These are phyloP conservation scores for Protula sp. DNA, from an alignment of 2,888 invertebrate genomes.

Conservation along the genomic window DNA sequence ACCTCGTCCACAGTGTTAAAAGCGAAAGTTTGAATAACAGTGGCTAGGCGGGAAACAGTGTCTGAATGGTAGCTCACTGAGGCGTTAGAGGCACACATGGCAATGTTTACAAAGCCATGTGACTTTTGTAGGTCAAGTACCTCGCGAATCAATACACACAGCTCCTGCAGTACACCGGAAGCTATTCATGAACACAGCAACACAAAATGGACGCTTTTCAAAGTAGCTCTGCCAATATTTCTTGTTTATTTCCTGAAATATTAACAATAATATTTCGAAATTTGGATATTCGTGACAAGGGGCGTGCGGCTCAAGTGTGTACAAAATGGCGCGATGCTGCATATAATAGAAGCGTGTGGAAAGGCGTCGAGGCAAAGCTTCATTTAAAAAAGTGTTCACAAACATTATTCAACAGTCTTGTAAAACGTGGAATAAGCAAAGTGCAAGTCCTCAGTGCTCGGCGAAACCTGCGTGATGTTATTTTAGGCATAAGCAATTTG, in stretches of 20 bases:
- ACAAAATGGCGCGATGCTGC: slow-evolving; percentile 84
- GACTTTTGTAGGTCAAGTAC: too few species aligned
- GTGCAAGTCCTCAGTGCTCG: slow-evolving; percentile 83
- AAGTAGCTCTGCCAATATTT: slow-evolving; percentile 62
- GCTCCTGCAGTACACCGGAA: too few species aligned
- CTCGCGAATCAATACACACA: too few species aligned
- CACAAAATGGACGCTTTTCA: slow-evolving; percentile 1
- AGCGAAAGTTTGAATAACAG: too few species aligned
- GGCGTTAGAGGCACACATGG: too few species aligned
- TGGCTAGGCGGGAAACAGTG: too few species aligned
- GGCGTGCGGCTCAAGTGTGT: slow-evolving; percentile 79
- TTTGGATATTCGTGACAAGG: slow-evolving; percentile 80
- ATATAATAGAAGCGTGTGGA: slow-evolving; percentile 88
- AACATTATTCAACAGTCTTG: slow-evolving; percentile 77
- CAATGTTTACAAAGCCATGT: too few species aligned
- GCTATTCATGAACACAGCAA: too few species aligned
- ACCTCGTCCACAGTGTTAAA: too few species aligned
- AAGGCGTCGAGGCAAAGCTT: slow-evolving; percentile 84
- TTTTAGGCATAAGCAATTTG: slow-evolving; percentile 73
- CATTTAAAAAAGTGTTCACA: slow-evolving; percentile 76
- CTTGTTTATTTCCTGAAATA: slow-evolving; percentile 85
- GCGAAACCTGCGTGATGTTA: slow-evolving; percentile 76
- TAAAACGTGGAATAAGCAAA: slow-evolving; percentile 78
- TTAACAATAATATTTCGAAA: slow-evolving; percentile 86
- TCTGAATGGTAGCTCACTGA: too few species aligned